Evolutionary conservation across 2,888 invertebrate genomes (phyloP).

Genomic region (Cacoxenus indagator): DNA sequence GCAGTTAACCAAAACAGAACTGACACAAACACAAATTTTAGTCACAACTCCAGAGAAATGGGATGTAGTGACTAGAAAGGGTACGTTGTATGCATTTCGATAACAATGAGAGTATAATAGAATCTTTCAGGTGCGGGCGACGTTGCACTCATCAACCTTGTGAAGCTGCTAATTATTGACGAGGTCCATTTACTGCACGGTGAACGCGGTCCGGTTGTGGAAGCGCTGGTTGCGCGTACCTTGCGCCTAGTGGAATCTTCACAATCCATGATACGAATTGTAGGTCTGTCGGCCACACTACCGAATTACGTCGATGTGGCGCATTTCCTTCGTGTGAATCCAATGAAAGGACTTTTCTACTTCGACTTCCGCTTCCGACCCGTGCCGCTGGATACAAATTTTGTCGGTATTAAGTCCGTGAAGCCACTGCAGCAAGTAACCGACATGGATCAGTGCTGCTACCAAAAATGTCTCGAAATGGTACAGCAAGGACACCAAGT

Average conservation of each 20-base stretch:
- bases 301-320: constrained; percentile 99
- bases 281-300: constrained; percentile 96
- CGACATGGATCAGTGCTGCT: constrained; percentile 93
- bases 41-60: constrained; percentile 99
- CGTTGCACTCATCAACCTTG: constrained; percentile 88
- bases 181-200: constrained; percentile 98
- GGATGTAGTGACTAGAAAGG: constrained; percentile 99
- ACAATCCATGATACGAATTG: constrained; percentile 95
- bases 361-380: constrained; percentile 96
- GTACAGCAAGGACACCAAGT: constrained; percentile 91
- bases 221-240: constrained; percentile 96
- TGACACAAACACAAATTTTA: constrained; percentile 96
- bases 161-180: constrained; percentile 94
- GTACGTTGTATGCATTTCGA: constrained; percentile 39
- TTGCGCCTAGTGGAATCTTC: constrained; percentile 91
- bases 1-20: constrained; percentile 94
- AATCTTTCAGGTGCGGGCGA: constrained; percentile 78
- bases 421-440: constrained; percentile 76
- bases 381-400: constrained; percentile 92
- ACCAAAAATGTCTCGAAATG: constrained; percentile 90
- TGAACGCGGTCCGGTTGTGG: constrained; percentile 97
- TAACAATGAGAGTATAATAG: constrained; percentile 4
- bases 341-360: constrained; percentile 90
- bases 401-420: constrained; percentile 85
- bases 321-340: constrained; percentile 93